Base-by-base conservation (phyloP, 2,797 vertebrate genomes). In the Epinephelus awoara region DNA sequence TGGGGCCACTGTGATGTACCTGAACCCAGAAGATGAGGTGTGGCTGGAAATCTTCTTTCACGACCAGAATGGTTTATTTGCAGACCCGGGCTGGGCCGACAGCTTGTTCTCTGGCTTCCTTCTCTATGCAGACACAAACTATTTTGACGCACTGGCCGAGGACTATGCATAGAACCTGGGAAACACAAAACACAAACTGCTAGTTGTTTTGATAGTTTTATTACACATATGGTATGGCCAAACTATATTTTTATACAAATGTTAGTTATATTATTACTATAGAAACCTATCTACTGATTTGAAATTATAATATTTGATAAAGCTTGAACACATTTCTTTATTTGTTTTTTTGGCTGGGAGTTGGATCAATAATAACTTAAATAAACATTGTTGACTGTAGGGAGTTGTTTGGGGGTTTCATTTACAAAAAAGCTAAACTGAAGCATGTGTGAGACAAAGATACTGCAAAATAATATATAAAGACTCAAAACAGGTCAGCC, bases 71-170 rank as follows among this genome's bases (percentile, higher is more conserved):
- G 98, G 98, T 51, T 95, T 99, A 79, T 99, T 99, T 92, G 94
- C 97, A 2, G 98, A 99, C 85, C 96, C 97, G 1, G 96, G 96
- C 0, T 98, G 98, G 98, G 95, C 97, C 10, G 98, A 99, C 91
- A 99, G 98, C 84, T 92, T 99, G 76, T 99, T 99, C 92, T 98
- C 98, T 1, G 98, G 98, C 51, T 99, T 99, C 89, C 96, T 99
- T 17, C 93, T 99, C n/a, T 99, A 98, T 0, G 96, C 97, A 18
- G 98, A 99, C 86, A 96, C 97, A 18, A 96, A 97, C 93, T 99
- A 99, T 81, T 94, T 99, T 57, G 97, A 99, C 38, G 80, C 95
- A 64, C 92, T 99, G 80, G 96, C 97, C 1, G 97, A 97, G 58
- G 98, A 98, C 34, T 95, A 96, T 11, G 57, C 85, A 27, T 95